Percentiles rank a stretch among this genome's conserved stretches.
Evolutionary conservation across 2,113 vertebrate species (phyloP).

Genomic region (Rhagologus leucostigma): DNA sequence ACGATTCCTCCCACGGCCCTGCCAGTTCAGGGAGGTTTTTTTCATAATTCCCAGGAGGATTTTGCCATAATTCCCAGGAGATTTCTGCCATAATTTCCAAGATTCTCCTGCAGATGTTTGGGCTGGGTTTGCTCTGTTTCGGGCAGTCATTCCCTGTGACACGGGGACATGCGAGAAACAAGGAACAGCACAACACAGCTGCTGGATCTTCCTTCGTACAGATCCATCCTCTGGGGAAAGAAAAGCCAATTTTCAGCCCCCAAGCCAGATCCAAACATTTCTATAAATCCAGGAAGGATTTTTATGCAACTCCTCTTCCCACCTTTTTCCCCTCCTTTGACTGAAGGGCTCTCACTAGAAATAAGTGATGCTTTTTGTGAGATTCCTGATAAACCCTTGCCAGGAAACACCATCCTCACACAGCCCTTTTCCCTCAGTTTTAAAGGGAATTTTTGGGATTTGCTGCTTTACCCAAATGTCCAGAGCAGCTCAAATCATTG

Average conservation of each 20-base stretch:
- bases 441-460: neutral
- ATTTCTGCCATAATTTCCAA: neutral
- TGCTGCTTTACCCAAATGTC: neutral
- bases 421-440: neutral
- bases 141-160: neutral
- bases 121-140: neutral
- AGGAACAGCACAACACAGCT: fast-evolving
- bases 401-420: neutral
- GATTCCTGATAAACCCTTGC: neutral
- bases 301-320: neutral
- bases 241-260: neutral
- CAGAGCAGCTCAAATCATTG: neutral
- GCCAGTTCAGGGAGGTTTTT: neutral
- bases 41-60: neutral
- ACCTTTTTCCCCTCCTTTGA: no score
- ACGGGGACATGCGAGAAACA: fast-evolving
- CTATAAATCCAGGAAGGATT: neutral
- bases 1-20: fast-evolving
- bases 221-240: neutral
- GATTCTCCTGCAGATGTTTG: neutral
- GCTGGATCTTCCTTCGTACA: fast-evolving
- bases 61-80: neutral
- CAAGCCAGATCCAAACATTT: neutral
- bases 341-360: neutral
- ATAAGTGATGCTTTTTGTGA: neutral